phyloP scores from a whole-genome alignment of 1,140 invertebrate genomes.

The Drosophila sechellia region DNA sequence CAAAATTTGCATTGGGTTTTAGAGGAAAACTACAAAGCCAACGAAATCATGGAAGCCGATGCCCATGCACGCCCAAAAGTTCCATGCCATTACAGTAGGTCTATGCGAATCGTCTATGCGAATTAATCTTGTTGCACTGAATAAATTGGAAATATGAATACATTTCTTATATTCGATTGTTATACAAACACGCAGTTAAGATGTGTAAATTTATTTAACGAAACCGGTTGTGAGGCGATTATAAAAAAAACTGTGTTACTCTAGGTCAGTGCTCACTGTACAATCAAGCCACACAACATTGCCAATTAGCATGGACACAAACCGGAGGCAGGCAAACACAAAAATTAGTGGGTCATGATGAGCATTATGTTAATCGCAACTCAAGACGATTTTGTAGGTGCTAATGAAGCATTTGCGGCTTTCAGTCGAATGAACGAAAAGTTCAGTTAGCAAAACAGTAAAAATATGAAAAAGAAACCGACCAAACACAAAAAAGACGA shows the following conservation, averaged over 20 bases:
- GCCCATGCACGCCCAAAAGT: constrained; percentile 11
- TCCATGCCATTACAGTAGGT: constrained; percentile 38
- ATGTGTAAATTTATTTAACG: too few species aligned
- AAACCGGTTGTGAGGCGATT: too few species aligned
- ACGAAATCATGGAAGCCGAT: constrained; percentile 26
- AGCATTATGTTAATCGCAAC: constrained; percentile 41
- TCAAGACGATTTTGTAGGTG: constrained; percentile 53
- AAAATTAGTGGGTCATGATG: constrained; percentile 76
- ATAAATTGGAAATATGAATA: too few species aligned
- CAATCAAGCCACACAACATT: neutral
- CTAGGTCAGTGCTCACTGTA: constrained; percentile 17
- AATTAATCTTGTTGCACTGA: too few species aligned
- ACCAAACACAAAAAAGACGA: neutral
- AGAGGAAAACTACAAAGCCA: constrained; percentile 26
- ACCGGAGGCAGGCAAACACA: constrained; percentile 50
- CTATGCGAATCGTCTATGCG: neutral
- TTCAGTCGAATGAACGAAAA: constrained; percentile 16
- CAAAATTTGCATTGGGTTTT: constrained; percentile 70
- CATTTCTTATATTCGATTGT: too few species aligned
- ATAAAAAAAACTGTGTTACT: neutral
- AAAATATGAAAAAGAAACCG: constrained; percentile 45
- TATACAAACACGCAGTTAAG: too few species aligned
- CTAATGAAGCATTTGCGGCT: constrained; percentile 59
- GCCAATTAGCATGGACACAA: constrained; percentile 69
- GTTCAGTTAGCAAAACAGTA: constrained; percentile 65